Conservation (phyloP, 2,888 invertebrate species). For the Ichneumoninae sp. region DNA sequence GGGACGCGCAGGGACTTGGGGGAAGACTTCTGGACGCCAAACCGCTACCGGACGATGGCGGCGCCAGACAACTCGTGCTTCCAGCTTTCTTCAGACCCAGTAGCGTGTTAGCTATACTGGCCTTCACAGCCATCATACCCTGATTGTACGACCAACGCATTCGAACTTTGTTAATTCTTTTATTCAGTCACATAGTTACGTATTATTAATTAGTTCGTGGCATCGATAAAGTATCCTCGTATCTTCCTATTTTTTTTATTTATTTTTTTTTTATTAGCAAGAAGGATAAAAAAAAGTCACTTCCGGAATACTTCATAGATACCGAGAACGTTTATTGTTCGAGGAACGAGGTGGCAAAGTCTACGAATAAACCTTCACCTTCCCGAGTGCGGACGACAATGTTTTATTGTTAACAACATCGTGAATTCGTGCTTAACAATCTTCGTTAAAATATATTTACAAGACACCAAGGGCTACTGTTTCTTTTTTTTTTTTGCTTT, state of each 20-base stretch:
- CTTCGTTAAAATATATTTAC: slow-evolving; percentile 53
- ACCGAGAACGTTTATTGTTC: slow-evolving; percentile 49
- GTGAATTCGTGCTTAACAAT: slow-evolving; percentile 81
- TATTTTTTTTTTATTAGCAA: not conserved
- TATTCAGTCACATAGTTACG: slow-evolving; percentile 3
- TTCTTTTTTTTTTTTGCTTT: not conserved
- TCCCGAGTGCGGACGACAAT: slow-evolving; percentile 77
- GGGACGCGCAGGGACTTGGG: slow-evolving; percentile 84
- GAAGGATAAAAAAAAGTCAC: slow-evolving; percentile 3
- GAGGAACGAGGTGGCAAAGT: slow-evolving; percentile 78
- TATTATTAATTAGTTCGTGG: slow-evolving; percentile 4
- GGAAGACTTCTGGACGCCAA: slow-evolving; percentile 83
- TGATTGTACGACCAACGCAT: slow-evolving; percentile 79
- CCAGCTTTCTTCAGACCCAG: slow-evolving; percentile 89
- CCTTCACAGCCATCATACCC: slow-evolving; percentile 84
- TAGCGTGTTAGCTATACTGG: slow-evolving; percentile 84
- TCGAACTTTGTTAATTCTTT: slow-evolving; percentile 67
- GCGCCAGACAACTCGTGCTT: slow-evolving; percentile 89
- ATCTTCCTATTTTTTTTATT: not conserved
- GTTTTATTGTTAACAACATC: slow-evolving; percentile 81
- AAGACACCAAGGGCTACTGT: slow-evolving; percentile 54
- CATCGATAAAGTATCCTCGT: slow-evolving; percentile 20
- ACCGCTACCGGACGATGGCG: slow-evolving; percentile 85
- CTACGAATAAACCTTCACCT: slow-evolving; percentile 82
- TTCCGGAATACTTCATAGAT: slow-evolving; percentile 60